Percentiles rank a stretch among this genome's conserved stretches.
Evolutionary conservation across 2,797 vertebrate species (phyloP).

Genomic region (Craterocephalus amniculus): DNA sequence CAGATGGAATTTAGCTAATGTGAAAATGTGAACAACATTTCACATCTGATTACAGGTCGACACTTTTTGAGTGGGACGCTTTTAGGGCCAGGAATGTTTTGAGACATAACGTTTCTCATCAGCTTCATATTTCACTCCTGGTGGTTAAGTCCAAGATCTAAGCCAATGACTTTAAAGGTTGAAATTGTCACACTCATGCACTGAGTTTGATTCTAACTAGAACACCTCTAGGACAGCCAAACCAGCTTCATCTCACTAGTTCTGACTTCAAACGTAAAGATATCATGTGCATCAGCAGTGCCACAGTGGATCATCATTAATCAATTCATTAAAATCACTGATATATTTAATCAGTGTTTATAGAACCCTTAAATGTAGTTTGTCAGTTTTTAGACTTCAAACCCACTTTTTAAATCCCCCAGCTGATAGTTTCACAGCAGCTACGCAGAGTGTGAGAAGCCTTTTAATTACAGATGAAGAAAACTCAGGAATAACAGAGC

Average conservation of each 20-base stretch:
- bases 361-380: slow-evolving; percentile 7
- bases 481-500: slow-evolving; percentile 29
- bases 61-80: too few relatives aligned
- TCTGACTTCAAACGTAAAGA: not conserved
- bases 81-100: too few relatives aligned
- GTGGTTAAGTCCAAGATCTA: too few relatives aligned
- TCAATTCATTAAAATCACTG: slow-evolving; percentile 20
- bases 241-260: too few relatives aligned
- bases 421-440: slow-evolving; percentile 11
- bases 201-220: not conserved
- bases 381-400: not conserved
- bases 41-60: too few relatives aligned
- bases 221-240: too few relatives aligned
- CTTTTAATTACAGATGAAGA: slow-evolving; percentile 25
- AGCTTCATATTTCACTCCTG: too few relatives aligned
- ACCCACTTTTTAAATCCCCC: slow-evolving; percentile 1
- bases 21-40: too few relatives aligned
- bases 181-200: not conserved
- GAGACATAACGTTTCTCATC: too few relatives aligned
- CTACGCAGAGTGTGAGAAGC: slow-evolving; percentile 11
- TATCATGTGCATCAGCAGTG: not conserved
- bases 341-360: slow-evolving; percentile 14
- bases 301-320: not conserved
- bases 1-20: too few relatives aligned
- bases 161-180: not conserved